A percentile compares a stretch with the other conserved stretches of the same genome.
These are phyloP conservation scores for Zaprionus nigranus DNA, from an alignment of 1,140 invertebrate species.

Conservation along the genomic window DNA sequence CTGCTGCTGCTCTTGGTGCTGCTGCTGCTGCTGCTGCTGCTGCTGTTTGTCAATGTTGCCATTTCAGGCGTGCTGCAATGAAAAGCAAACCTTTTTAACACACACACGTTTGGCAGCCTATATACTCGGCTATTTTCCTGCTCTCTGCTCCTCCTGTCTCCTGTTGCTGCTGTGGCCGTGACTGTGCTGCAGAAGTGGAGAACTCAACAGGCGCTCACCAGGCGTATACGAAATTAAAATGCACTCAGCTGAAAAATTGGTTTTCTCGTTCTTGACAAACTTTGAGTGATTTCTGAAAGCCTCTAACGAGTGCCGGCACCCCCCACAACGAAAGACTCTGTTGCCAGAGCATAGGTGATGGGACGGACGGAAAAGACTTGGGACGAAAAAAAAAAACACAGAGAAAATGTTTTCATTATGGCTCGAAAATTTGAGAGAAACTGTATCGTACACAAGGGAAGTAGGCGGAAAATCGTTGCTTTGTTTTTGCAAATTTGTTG, in stretches of 20 bases:
- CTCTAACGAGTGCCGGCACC: slow-evolving; percentile 62
- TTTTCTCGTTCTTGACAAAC: slow-evolving; percentile 82
- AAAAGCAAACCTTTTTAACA: slow-evolving; percentile 78
- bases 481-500: slow-evolving; percentile 65
- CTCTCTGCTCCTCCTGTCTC: slow-evolving; percentile 18
- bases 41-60: slow-evolving; percentile 81
- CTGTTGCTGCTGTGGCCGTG: slow-evolving; percentile 11
- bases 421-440: slow-evolving; percentile 21
- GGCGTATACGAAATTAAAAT: slow-evolving; percentile 82
- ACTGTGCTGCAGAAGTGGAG: slow-evolving; percentile 29
- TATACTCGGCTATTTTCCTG: not conserved
- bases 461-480: not conserved
- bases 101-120: slow-evolving; percentile 19
- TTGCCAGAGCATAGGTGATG: slow-evolving; percentile 48
- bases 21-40: slow-evolving; percentile 33
- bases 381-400: slow-evolving; percentile 11
- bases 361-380: not conserved
- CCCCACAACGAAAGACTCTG: slow-evolving; percentile 9
- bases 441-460: not conserved
- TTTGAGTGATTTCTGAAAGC: slow-evolving; percentile 83
- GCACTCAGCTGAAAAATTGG: slow-evolving; percentile 84
- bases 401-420: slow-evolving; percentile 54
- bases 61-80: slow-evolving; percentile 80
- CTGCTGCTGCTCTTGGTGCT: too few relatives aligned
- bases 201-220: slow-evolving; percentile 57